Conservation (phyloP, 1,140 invertebrate species). For the Conus ventricosus region DNA sequence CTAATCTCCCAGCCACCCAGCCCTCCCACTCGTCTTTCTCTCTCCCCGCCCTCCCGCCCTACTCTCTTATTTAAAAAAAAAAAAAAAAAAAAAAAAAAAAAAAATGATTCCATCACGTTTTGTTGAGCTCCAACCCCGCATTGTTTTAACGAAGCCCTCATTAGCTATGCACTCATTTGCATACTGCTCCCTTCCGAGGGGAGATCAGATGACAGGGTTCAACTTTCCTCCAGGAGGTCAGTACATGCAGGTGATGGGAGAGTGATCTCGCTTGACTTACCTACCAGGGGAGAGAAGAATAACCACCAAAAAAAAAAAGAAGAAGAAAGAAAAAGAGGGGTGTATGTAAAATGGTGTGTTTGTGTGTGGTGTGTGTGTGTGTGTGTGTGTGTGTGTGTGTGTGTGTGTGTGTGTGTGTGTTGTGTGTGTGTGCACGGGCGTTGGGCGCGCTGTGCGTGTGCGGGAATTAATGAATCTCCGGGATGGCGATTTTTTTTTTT, state of each 20-base stretch:
- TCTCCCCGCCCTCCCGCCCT: neutral
- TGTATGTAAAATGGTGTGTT: neutral
- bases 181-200: neutral
- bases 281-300: neutral
- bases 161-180: slow-evolving; percentile 18
- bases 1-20: neutral
- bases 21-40: neutral
- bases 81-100: neutral
- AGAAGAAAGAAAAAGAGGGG: neutral
- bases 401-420: too few relatives aligned
- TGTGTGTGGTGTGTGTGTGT: neutral
- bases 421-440: too few relatives aligned
- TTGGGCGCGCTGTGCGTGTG: too few relatives aligned
- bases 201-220: slow-evolving; percentile 4
- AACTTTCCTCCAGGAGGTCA: neutral
- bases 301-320: neutral
- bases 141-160: neutral
- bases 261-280: neutral
- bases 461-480: too few relatives aligned
- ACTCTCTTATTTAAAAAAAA: neutral
- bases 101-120: neutral
- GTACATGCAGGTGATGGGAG: neutral
- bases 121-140: neutral
- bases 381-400: too few relatives aligned
- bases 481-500: too few relatives aligned